Evolutionary conservation across 2,888 invertebrate species (phyloP).

Genomic region (Galerucella calmariensis): DNA sequence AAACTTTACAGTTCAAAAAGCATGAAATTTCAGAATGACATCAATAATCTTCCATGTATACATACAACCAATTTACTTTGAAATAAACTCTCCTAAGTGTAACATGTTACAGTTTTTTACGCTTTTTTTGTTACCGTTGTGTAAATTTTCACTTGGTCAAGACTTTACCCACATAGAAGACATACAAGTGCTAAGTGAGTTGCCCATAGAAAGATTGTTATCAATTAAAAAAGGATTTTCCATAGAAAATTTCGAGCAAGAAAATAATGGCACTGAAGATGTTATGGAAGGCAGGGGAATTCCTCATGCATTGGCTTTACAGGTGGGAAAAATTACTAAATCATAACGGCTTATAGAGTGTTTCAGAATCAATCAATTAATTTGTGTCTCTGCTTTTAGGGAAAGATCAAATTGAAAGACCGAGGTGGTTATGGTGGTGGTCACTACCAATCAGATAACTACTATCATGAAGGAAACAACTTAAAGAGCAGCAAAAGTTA

Average conservation of each 20-base stretch:
- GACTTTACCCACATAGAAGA: slow-evolving; percentile 56
- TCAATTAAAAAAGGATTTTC: slow-evolving; percentile 68
- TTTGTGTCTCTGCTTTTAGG: slow-evolving; percentile 20
- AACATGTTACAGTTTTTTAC: slow-evolving; percentile 22
- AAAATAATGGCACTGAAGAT: slow-evolving; percentile 26
- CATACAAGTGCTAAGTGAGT: slow-evolving; percentile 72
- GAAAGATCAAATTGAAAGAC: slow-evolving; percentile 50
- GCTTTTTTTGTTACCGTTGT: neutral
- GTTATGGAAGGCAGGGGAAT: slow-evolving; percentile 25
- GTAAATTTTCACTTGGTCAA: slow-evolving; percentile 43
- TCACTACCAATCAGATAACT: slow-evolving; percentile 29
- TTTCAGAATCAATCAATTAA: neutral
- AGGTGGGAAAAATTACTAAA: no score
- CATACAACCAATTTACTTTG: slow-evolving; percentile 14
- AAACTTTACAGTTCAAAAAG: slow-evolving; percentile 22
- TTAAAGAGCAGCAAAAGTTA: slow-evolving; percentile 66
- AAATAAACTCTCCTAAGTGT: slow-evolving; percentile 10
- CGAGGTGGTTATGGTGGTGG: slow-evolving; percentile 49
- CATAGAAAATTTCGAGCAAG: slow-evolving; percentile 29
- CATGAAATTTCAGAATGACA: slow-evolving; percentile 25
- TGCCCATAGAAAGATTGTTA: slow-evolving; percentile 77
- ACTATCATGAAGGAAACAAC: slow-evolving; percentile 51
- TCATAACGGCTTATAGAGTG: no score
- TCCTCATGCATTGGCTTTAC: slow-evolving; percentile 58
- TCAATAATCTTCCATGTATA: slow-evolving; percentile 14